Evolutionary conservation across 2,797 vertebrate species (phyloP).

Genomic region (Anniella stebbinsi): DNA sequence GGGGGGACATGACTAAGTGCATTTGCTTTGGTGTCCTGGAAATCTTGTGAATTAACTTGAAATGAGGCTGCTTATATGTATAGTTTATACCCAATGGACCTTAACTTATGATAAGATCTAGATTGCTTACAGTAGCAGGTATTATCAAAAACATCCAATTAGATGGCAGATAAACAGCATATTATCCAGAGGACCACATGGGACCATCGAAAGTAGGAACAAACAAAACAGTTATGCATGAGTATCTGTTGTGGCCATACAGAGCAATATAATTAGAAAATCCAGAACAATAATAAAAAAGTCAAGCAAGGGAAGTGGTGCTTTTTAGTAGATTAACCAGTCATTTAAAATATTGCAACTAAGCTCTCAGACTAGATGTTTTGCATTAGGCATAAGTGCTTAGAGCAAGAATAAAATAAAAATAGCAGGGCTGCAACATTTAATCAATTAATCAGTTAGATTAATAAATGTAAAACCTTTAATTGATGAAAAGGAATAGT

Average conservation of each 20-base stretch:
- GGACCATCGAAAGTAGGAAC: not conserved
- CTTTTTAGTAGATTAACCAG: not conserved
- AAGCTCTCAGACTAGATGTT: not conserved
- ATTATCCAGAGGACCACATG: not conserved
- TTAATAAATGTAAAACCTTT: not conserved
- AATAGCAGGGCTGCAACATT: not conserved
- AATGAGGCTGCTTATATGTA: not conserved
- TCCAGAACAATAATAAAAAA: no score
- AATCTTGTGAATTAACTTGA: not conserved
- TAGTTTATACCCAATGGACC: not conserved
- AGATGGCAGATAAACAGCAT: not conserved
- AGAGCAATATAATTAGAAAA: not conserved
- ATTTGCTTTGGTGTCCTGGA: not conserved
- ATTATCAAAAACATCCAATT: not conserved
- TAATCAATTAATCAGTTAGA: not conserved
- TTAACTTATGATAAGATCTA: not conserved
- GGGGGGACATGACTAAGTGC: not conserved
- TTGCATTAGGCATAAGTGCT: conserved; percentile 44
- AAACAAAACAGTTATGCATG: not conserved
- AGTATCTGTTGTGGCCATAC: not conserved
- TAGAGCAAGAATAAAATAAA: conserved; percentile 33
- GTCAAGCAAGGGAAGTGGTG: not conserved
- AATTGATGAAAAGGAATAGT: not conserved
- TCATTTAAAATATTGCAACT: not conserved
- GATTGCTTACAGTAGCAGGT: not conserved